Evolutionary conservation across 2,888 invertebrate species (phyloP).

Genomic region (Drosophila setosimentum): DNA sequence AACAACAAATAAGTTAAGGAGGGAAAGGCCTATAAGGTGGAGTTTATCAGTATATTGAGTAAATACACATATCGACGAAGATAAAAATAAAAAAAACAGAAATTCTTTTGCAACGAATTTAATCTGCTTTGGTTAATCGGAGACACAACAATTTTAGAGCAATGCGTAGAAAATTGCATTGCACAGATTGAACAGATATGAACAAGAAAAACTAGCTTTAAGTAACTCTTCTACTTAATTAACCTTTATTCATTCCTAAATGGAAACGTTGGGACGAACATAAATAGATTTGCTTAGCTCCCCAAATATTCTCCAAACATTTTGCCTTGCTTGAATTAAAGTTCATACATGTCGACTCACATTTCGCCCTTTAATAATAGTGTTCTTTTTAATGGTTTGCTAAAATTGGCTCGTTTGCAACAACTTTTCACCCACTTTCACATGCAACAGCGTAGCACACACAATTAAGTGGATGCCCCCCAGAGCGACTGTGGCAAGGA

Average conservation of each 20-base stretch:
- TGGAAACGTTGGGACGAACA: background rate
- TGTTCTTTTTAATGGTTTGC: constrained; percentile 10
- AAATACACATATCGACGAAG: background rate
- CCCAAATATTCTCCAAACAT: background rate
- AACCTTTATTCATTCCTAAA: background rate
- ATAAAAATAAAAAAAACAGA: background rate
- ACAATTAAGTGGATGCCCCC: constrained; percentile 21
- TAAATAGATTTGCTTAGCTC: background rate
- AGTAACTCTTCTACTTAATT: background rate
- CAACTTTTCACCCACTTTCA: constrained; percentile 17
- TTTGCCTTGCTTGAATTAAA: background rate
- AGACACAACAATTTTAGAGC: background rate
- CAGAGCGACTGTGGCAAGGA: constrained; percentile 2
- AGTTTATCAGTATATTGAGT: background rate
- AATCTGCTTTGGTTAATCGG: background rate
- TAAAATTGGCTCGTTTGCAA: constrained; percentile 20
- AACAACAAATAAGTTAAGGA: background rate
- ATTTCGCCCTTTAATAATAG: constrained; percentile 10
- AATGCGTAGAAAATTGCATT: background rate
- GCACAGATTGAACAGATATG: background rate
- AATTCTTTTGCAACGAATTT: too few relatives aligned
- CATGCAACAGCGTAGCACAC: constrained; percentile 41
- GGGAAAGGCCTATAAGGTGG: background rate
- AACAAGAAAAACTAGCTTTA: background rate
- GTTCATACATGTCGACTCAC: background rate